Conservation (phyloP, 2,113 vertebrate genomes). For the Actinemys pallida region DNA sequence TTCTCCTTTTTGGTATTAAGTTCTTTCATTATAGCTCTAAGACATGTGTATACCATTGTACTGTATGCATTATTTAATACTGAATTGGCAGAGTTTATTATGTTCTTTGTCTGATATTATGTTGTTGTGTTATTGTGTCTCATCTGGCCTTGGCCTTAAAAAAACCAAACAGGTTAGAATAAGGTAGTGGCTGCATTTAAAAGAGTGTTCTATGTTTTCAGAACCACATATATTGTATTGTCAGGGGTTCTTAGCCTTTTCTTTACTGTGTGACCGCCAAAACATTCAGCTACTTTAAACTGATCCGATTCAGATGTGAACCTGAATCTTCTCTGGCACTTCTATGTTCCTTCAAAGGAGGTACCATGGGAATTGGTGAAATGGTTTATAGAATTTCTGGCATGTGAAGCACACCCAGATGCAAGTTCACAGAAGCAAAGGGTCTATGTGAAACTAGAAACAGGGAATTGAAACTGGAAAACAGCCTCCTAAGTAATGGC, state of each 20-base stretch:
- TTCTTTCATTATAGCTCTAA: background rate
- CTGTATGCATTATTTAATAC: background rate
- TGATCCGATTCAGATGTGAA: background rate
- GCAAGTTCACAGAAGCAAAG: background rate
- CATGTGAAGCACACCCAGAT: background rate
- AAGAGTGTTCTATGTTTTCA: background rate
- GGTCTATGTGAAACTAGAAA: background rate
- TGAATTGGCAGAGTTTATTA: background rate
- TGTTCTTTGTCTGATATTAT: background rate
- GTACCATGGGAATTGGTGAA: background rate
- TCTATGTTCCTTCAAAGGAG: background rate
- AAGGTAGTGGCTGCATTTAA: background rate
- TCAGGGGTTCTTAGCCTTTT: background rate
- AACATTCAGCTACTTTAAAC: background rate
- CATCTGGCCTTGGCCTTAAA: background rate
- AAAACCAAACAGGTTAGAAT: background rate
- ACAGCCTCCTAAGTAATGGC: background rate
- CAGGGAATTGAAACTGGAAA: background rate
- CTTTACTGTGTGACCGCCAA: accelerated
- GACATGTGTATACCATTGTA: background rate
- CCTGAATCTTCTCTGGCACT: background rate
- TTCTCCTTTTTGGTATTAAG: background rate
- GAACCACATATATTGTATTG: background rate
- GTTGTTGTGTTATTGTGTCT: background rate
- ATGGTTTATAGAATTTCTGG: background rate